Evolutionary conservation across 2,113 vertebrate species (phyloP).

Genomic region (Thalassoma bifasciatum): DNA sequence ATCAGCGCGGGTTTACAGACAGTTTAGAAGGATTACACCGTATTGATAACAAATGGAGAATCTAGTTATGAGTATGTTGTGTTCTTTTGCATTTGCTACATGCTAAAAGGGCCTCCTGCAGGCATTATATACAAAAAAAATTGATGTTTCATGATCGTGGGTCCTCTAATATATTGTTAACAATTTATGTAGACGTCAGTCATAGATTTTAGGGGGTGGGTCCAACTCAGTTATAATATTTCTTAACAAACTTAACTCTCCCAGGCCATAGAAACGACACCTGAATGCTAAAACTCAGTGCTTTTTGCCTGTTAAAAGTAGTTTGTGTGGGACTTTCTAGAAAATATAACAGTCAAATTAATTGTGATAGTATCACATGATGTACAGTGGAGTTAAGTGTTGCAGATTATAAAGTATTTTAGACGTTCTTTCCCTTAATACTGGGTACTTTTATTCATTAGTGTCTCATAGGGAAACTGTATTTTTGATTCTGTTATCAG

Average conservation of each 20-base stretch:
- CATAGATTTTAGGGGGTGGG: conserved; percentile 11
- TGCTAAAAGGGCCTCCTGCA: not conserved
- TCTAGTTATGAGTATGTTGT: conserved; percentile 1
- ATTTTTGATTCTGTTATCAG: not conserved
- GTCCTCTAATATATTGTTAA: conserved; percentile 17
- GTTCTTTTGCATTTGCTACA: not conserved
- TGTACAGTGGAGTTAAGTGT: not conserved
- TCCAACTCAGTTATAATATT: conserved; percentile 8
- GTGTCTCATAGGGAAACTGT: not conserved
- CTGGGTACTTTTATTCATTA: not conserved
- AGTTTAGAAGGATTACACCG: not conserved
- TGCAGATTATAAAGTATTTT: conserved; percentile 1
- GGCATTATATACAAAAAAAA: conserved; percentile 10
- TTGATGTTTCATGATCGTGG: not conserved
- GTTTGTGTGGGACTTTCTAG: conserved; percentile 52
- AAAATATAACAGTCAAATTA: conserved; percentile 66
- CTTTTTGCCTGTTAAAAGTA: conserved; percentile 72
- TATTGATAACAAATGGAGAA: not conserved
- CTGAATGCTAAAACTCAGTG: conserved; percentile 59
- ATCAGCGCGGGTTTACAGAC: not conserved
- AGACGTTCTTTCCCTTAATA: not conserved
- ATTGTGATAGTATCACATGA: conserved; percentile 25
- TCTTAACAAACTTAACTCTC: conserved; percentile 62
- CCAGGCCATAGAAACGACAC: conserved; percentile 64
- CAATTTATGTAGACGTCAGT: conserved; percentile 1